A percentile compares a stretch with the other conserved stretches of the same genome.
Evolutionary conservation across 2,797 vertebrate genomes (phyloP).

Genomic region (Pseudochirops cupreus): DNA sequence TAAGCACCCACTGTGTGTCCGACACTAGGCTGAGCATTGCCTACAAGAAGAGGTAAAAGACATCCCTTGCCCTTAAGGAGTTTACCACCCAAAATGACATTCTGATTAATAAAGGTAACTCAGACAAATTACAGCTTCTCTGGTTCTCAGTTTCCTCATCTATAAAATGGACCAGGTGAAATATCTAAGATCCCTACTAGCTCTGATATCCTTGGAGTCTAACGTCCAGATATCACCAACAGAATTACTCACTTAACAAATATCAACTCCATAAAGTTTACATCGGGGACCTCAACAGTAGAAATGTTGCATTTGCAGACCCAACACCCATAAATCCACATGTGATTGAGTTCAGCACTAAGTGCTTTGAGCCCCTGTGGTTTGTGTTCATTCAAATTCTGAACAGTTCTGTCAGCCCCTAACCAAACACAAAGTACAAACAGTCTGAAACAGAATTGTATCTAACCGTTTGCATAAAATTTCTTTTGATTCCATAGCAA

Average conservation of each 20-base stretch:
- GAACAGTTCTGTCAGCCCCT: background rate
- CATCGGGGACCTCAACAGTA: background rate
- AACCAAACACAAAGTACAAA: background rate
- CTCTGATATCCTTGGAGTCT: background rate
- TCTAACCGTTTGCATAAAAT: constrained; percentile 31
- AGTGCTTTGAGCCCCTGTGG: background rate
- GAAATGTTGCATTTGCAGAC: background rate
- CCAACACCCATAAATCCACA: background rate
- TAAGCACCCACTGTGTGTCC: background rate
- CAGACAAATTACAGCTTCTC: background rate
- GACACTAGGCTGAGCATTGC: background rate
- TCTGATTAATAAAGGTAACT: background rate
- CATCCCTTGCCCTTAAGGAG: background rate
- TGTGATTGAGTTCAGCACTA: background rate
- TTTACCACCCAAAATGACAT: background rate
- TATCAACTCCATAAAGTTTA: background rate
- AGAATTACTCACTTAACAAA: background rate
- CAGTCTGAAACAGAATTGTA: constrained; percentile 4
- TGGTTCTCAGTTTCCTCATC: background rate
- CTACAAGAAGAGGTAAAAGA: background rate
- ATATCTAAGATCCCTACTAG: background rate
- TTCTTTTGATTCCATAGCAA: constrained; percentile 72
- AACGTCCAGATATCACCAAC: background rate
- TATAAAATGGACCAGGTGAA: background rate
- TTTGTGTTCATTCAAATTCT: constrained; percentile 24